phyloP scores from a whole-genome alignment of 2,797 vertebrate genomes.

The Pogonophryne albipinna region DNA sequence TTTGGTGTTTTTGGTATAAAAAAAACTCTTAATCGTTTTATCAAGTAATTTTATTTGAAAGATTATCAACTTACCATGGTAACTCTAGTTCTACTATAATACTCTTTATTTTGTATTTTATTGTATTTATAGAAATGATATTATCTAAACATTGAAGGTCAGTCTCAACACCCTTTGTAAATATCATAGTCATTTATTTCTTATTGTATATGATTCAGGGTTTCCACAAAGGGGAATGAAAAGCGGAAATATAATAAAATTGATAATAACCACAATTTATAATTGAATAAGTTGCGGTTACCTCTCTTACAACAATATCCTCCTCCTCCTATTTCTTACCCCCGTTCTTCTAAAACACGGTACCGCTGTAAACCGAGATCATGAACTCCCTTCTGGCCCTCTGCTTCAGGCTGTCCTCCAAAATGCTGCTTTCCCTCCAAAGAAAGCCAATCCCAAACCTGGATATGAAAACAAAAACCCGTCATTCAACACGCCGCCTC shows the following conservation, averaged over 20 bases:
- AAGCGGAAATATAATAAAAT: neutral
- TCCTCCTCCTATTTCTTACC: conserved; percentile 61
- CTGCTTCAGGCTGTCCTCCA: conserved; percentile 43
- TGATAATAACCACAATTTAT: neutral
- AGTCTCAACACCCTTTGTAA: neutral
- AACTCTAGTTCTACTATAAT: neutral
- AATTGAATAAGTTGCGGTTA: conserved; percentile 27
- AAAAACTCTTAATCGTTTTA: too few relatives aligned
- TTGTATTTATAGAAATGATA: too few relatives aligned
- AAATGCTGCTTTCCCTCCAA: conserved; percentile 38
- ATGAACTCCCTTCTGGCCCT: conserved; percentile 43
- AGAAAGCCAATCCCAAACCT: conserved; percentile 53
- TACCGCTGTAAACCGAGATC: conserved; percentile 61
- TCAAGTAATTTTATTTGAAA: too few relatives aligned
- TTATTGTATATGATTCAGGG: neutral
- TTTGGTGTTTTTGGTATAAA: too few relatives aligned
- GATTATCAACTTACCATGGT: neutral
- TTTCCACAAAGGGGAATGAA: conserved; percentile 1
- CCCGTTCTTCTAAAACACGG: conserved; percentile 54
- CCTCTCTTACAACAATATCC: conserved; percentile 8
- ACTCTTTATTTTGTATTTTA: too few relatives aligned
- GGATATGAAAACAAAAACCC: conserved; percentile 50
- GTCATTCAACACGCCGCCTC: conserved; percentile 16
- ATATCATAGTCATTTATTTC: neutral
- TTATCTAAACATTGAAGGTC: neutral